Evolutionary conservation across 2,888 invertebrate genomes (phyloP).

Genomic region (Oligia strigilis): DNA sequence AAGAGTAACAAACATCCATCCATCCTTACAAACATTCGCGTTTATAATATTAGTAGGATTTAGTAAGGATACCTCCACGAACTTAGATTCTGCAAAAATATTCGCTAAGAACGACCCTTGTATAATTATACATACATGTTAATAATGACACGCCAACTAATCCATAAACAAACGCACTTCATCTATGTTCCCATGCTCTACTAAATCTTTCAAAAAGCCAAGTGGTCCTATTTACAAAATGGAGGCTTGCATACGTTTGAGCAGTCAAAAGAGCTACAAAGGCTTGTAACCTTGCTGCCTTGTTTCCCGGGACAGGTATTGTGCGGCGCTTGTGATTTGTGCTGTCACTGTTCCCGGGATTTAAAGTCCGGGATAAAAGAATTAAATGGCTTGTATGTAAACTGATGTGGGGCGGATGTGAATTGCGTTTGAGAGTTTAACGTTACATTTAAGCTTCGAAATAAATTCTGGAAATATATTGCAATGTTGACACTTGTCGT

Average conservation of each 20-base stretch:
- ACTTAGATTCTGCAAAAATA: background rate
- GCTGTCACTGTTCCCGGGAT: constrained; percentile 40
- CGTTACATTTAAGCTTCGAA: constrained; percentile 9
- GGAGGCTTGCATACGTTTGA: constrained; percentile 25
- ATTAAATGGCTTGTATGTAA: constrained; percentile 46
- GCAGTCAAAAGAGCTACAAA: constrained; percentile 49
- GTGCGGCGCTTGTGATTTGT: constrained; percentile 42
- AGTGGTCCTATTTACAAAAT: constrained; percentile 41
- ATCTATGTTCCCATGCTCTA: background rate
- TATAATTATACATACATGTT: background rate
- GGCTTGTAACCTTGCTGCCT: constrained; percentile 18
- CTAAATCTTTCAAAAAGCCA: constrained; percentile 16
- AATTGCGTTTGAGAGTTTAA: constrained; percentile 17
- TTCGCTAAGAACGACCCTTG: too few relatives aligned
- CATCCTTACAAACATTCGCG: too few relatives aligned
- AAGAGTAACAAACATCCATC: too few relatives aligned
- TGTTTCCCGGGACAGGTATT: constrained; percentile 32
- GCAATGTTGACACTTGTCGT: background rate
- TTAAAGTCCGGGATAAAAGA: constrained; percentile 43
- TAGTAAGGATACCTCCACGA: too few relatives aligned
- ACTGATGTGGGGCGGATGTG: constrained; percentile 25
- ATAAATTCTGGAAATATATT: constrained; percentile 10
- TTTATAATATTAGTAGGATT: too few relatives aligned
- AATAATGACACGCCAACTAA: background rate
- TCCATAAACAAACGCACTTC: background rate